phyloP scores from a whole-genome alignment of 2,113 vertebrate species.

The Ophiodon elongatus region DNA sequence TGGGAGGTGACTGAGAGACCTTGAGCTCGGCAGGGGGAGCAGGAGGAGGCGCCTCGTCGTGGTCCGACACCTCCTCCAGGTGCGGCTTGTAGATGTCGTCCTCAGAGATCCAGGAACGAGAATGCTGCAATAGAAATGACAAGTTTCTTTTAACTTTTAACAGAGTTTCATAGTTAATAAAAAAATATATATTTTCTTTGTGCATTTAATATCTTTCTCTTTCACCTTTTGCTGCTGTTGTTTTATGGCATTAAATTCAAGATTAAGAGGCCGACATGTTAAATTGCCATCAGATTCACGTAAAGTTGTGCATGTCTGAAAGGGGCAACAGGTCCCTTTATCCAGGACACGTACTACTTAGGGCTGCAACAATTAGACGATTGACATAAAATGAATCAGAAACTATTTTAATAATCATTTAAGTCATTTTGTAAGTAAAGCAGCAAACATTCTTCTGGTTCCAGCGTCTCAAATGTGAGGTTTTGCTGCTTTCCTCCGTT shows the following conservation, averaged over 20 bases:
- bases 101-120: slow-evolving; percentile 92
- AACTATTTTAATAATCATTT: background rate
- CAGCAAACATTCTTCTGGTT: background rate
- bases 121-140: slow-evolving; percentile 76
- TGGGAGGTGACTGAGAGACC: slow-evolving; percentile 62
- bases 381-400: background rate
- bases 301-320: background rate
- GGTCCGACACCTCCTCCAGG: slow-evolving; percentile 38
- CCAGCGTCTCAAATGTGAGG: background rate
- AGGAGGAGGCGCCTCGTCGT: slow-evolving; percentile 32
- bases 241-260: background rate
- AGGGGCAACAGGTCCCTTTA: background rate
- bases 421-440: background rate
- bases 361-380: background rate
- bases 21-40: slow-evolving; percentile 34
- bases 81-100: slow-evolving; percentile 92
- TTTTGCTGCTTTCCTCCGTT: background rate
- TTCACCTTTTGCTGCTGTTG: too few species aligned
- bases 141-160: too few species aligned
- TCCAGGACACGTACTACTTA: background rate
- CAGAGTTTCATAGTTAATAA: too few species aligned
- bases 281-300: background rate
- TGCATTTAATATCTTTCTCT: too few species aligned
- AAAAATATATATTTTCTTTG: too few species aligned
- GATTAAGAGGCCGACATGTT: background rate